These are phyloP conservation scores for Kryptopterus vitreolus DNA, from an alignment of 2,797 vertebrate species.

Conservation along the genomic window DNA sequence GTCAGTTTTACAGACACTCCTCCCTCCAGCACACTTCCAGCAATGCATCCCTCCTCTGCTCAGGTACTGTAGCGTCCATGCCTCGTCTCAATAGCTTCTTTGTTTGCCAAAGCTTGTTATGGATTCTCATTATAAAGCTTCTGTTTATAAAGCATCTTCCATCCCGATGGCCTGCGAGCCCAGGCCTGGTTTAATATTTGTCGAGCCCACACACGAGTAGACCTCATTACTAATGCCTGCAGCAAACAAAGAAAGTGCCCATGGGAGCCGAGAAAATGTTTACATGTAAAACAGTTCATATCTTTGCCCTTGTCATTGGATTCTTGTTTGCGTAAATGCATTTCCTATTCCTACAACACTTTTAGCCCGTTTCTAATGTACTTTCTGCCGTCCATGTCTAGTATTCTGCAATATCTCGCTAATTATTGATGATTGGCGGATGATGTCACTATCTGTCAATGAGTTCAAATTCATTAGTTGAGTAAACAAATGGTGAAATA, in stretches of 20 bases:
- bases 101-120: conserved; percentile 4
- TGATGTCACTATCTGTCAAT: too few relatives aligned
- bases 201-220: conserved; percentile 16
- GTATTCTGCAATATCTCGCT: background rate
- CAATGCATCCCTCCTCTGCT: conserved; percentile 94
- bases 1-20: conserved; percentile 99
- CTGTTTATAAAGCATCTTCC: conserved; percentile 29
- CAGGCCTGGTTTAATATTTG: conserved; percentile 45
- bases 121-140: background rate
- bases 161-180: conserved; percentile 4
- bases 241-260: conserved; percentile 25
- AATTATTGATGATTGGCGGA: too few relatives aligned
- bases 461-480: too few relatives aligned
- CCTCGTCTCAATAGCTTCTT: conserved; percentile 17
- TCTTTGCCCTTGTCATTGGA: conserved; percentile 1
- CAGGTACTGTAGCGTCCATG: conserved; percentile 76
- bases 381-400: background rate
- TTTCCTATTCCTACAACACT: background rate
- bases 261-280: conserved; percentile 35
- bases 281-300: conserved; percentile 29
- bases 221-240: conserved; percentile 13
- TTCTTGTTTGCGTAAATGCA: background rate
- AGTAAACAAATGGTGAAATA: too few relatives aligned
- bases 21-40: conserved; percentile 92
- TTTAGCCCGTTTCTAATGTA: background rate